Conservation (phyloP, 2,888 invertebrate genomes). For the Aphodius granarius region DNA sequence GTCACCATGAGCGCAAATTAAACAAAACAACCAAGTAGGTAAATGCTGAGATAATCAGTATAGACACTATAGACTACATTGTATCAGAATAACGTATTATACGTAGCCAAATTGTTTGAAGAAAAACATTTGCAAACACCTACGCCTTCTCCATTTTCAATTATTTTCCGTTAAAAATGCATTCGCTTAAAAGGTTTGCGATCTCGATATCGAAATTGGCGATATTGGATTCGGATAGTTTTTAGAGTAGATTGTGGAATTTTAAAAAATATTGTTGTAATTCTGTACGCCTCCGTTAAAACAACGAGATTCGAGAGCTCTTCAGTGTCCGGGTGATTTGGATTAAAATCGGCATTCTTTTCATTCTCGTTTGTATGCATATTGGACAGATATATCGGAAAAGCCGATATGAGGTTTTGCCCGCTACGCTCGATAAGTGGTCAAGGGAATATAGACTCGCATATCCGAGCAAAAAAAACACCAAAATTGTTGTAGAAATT, state of each 20-base stretch:
- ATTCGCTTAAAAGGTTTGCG: no score
- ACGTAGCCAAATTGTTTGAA: no score
- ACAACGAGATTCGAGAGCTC: not conserved
- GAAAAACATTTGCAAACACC: no score
- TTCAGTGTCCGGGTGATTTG: not conserved
- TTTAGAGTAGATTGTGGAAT: not conserved
- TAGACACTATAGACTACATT: not conserved
- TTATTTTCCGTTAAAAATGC: no score
- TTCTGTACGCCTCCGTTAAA: not conserved
- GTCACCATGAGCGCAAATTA: not conserved
- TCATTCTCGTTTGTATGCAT: not conserved
- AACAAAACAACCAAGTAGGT: not conserved
- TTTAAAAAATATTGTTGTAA: not conserved
- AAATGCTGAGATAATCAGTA: no score
- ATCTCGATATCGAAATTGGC: not conserved
- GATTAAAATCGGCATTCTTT: not conserved
- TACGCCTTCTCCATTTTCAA: not conserved
- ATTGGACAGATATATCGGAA: not conserved
- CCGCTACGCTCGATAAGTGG: not conserved
- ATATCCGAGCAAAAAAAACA: no score
- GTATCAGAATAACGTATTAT: no score
- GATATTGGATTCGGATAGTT: not conserved
- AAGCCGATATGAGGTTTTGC: not conserved
- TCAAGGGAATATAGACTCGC: not conserved
- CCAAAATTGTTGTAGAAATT: no score